Base-by-base conservation (phyloP, 1,140 invertebrate genomes). In the Scaptomyza montana region DNA sequence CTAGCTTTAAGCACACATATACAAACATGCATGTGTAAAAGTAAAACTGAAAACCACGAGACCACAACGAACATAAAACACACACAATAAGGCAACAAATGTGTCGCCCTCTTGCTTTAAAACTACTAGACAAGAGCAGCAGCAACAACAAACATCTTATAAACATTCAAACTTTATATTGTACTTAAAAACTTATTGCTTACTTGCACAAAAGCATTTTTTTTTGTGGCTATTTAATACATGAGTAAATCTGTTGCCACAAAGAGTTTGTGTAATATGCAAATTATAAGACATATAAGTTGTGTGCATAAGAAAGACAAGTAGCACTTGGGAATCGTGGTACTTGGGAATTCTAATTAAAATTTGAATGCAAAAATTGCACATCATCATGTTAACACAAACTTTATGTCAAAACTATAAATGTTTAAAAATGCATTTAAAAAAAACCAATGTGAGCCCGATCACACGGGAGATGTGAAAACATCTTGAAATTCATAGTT, bases 11-110 rank as follows among this genome's bases (percentile, higher is more conserved):
- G 19, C 9, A 25, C 2, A 25, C 21, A 25, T 2, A 25, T 25
- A 25, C 21, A 12, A 16, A 47, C 13, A 2, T 12, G 28, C 2
- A 30, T 13, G 30, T 50, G 19, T 16, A 70, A 61, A 69, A 60
- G 59, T 69, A 59, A 53, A 73, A 69, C 61, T 10, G 54, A 77
- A 68, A 84, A 78, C 82, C 82, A 81, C 81, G 85, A 77, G 77
- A 86, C 78, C 81, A 78, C 81, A 86, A 71, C 74, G 66, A 60
- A 16, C 64, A 53, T 7, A 71, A 66, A 45, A 39, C 45, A 56
- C 41, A 56, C 60, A 74, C 41, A 39, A 69, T 63, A 12, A 43
- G 51, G 63, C 62, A 62, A 50, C 70, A 73, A 76, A 68, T 63
- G 54, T 67, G 51, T 57, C 74, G 53, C 63, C 57, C 56, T 47